Percentiles rank a stretch among this genome's conserved stretches.
Evolutionary conservation across 2,888 invertebrate species (phyloP).

Genomic region (Eupithecia pulchellata): DNA sequence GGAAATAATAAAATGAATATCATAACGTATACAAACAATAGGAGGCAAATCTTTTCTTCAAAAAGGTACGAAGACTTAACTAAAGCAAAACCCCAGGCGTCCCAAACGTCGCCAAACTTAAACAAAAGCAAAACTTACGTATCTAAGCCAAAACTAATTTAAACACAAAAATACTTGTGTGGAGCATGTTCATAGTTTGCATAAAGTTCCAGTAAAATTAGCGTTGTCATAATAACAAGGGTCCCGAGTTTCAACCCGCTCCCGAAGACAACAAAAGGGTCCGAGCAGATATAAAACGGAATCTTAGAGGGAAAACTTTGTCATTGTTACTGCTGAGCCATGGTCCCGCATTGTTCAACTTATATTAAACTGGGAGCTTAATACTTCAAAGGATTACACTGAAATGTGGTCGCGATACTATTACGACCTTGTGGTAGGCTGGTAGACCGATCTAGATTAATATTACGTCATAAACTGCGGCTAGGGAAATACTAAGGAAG

Average conservation of each 20-base stretch:
- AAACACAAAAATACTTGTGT: constrained; percentile 34
- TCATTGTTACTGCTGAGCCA: constrained; percentile 75
- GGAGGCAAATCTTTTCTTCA: not conserved
- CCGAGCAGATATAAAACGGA: constrained; percentile 71
- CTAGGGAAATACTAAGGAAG: constrained; percentile 30
- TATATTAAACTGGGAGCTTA: constrained; percentile 79
- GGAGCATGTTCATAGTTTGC: constrained; percentile 45
- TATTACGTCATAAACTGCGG: constrained; percentile 53
- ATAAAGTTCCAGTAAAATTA: constrained; percentile 62
- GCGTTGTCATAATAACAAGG: constrained; percentile 64
- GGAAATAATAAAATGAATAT: not conserved
- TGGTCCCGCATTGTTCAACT: constrained; percentile 77
- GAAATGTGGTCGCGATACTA: constrained; percentile 69
- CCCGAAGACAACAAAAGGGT: constrained; percentile 64
- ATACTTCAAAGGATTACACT: constrained; percentile 79
- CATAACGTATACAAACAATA: not conserved
- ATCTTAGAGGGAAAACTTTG: constrained; percentile 78
- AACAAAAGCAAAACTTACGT: constrained; percentile 32
- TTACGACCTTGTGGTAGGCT: constrained; percentile 55
- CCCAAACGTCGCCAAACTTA: constrained; percentile 24
- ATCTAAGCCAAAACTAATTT: constrained; percentile 29
- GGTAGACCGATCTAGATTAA: constrained; percentile 60
- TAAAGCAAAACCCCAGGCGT: not conserved
- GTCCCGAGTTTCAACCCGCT: constrained; percentile 55
- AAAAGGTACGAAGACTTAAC: not conserved